Conservation (phyloP, 2,888 invertebrate species). For the Amiota communis region DNA sequence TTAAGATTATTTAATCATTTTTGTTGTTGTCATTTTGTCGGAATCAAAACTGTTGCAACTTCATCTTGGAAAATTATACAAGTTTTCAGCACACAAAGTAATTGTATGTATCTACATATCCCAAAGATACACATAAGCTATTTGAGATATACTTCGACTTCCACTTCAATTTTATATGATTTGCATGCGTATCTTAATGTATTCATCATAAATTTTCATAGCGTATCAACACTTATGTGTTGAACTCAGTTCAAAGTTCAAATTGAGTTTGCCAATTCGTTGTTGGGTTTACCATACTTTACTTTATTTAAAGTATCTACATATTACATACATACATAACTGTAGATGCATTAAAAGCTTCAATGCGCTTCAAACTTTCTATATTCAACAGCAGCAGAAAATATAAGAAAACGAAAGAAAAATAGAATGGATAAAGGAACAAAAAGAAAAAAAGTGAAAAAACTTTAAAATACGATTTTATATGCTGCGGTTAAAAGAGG, state of each 20-base stretch:
- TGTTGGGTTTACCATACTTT: neutral
- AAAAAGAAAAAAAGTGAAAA: conserved; percentile 47
- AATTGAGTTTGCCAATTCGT: conserved; percentile 2
- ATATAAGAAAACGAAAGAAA: conserved; percentile 40
- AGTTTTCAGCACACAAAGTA: neutral
- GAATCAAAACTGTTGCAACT: neutral
- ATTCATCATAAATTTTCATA: conserved; percentile 30
- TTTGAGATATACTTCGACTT: neutral
- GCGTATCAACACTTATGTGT: conserved; percentile 8
- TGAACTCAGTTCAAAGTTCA: conserved; percentile 25
- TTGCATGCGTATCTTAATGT: conserved; percentile 32
- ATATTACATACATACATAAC: too few relatives aligned
- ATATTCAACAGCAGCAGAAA: neutral
- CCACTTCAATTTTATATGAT: conserved; percentile 21
- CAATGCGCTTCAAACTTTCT: conserved; percentile 25
- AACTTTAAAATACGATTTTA: conserved; percentile 65
- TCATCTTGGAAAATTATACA: conserved; percentile 16
- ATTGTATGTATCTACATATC: neutral
- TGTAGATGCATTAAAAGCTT: neutral
- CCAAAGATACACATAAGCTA: neutral
- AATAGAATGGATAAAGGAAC: conserved; percentile 51
- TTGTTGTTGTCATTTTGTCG: neutral
- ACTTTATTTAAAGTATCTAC: neutral
- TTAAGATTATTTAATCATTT: neutral
- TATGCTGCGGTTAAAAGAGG: conserved; percentile 70